Percentiles rank a stretch among this genome's conserved stretches.
phyloP scores from a whole-genome alignment of 1,140 invertebrate species.

The Formica selysi region DNA sequence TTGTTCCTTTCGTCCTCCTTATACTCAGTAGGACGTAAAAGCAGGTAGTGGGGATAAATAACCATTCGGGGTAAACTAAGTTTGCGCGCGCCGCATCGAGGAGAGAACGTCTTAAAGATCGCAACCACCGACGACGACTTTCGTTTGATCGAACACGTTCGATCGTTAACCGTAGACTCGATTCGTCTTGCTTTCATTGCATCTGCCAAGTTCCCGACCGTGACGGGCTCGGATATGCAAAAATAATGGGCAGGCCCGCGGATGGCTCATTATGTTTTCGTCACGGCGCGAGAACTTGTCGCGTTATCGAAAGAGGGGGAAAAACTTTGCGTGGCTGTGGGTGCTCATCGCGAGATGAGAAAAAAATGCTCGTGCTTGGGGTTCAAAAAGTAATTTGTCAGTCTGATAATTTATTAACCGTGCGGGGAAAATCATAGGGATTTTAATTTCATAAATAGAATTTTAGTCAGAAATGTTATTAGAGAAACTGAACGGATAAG shows the following conservation, averaged over 20 bases:
- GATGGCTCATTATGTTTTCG: conserved; percentile 12
- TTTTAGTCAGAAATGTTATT: background rate
- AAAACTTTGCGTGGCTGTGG: background rate
- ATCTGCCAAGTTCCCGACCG: conserved; percentile 41
- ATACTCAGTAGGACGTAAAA: conserved; percentile 12
- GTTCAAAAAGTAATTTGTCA: background rate
- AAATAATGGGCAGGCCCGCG: conserved; percentile 36
- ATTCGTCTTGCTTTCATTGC: conserved; percentile 61
- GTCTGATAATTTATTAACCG: background rate
- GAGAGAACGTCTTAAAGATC: conserved; percentile 38
- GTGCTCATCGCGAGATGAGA: background rate
- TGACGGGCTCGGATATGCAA: conserved; percentile 31
- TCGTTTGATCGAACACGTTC: conserved; percentile 62
- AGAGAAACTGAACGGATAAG: background rate
- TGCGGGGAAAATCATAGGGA: too few relatives aligned
- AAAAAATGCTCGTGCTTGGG: background rate
- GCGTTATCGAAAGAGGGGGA: background rate
- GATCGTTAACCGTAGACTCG: conserved; percentile 65
- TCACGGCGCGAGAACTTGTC: conserved; percentile 4
- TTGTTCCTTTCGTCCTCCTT: conserved; percentile 42
- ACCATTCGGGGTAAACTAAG: conserved; percentile 72
- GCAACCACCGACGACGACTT: conserved; percentile 52
- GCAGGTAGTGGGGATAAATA: conserved; percentile 67
- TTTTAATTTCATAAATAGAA: background rate
- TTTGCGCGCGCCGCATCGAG: conserved; percentile 53